Evolutionary conservation across 2,888 invertebrate species (phyloP).

Genomic region (Linyphia triangularis): DNA sequence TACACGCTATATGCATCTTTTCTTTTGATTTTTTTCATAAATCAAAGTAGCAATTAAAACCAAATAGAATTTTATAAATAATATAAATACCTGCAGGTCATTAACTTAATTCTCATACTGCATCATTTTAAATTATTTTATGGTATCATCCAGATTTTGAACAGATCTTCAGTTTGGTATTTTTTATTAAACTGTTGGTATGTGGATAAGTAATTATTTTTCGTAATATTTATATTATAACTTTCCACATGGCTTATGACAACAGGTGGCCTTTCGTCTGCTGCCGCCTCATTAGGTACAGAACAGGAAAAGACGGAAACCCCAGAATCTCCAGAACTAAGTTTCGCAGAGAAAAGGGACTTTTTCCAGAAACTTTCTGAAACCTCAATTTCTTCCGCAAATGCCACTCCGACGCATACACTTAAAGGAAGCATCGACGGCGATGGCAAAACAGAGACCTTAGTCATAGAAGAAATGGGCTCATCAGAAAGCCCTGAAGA

Average conservation of each 20-base stretch:
- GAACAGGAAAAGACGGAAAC: constrained; percentile 21
- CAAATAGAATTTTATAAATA: too few species aligned
- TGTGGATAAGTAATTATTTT: too few species aligned
- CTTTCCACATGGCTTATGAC: constrained; percentile 40
- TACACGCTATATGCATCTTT: neutral
- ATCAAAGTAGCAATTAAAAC: too few species aligned
- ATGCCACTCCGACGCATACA: constrained; percentile 50
- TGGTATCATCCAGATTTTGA: neutral
- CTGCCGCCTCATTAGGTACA: constrained; percentile 10
- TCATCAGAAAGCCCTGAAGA: constrained; percentile 53
- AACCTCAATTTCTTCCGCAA: constrained; percentile 47
- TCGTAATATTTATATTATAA: neutral
- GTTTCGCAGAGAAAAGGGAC: constrained; percentile 73
- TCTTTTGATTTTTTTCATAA: neutral
- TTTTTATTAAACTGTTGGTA: neutral
- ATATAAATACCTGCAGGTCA: too few species aligned
- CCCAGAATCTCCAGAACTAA: constrained; percentile 62
- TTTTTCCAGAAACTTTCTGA: constrained; percentile 72
- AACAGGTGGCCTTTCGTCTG: constrained; percentile 55
- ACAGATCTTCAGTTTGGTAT: neutral
- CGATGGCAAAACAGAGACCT: constrained; percentile 1
- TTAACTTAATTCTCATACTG: neutral
- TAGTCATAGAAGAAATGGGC: neutral
- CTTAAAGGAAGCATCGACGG: constrained; percentile 11
- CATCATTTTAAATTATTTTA: neutral